Evolutionary conservation across 2,888 invertebrate species (phyloP).

Genomic region (Lamproptera curius): DNA sequence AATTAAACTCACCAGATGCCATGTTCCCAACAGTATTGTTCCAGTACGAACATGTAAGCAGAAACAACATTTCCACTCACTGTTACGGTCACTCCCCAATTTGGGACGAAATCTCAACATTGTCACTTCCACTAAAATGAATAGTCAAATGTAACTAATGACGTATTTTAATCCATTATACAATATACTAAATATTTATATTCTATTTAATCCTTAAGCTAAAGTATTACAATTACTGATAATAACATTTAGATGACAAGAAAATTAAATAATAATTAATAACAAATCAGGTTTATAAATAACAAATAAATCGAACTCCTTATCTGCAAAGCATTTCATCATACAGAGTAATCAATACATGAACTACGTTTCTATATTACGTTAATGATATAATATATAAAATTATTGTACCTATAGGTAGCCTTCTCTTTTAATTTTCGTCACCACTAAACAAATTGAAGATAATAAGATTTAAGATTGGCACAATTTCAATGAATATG

Average conservation of each 20-base stretch:
- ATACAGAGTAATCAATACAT: conserved; percentile 5
- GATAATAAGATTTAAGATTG: neutral
- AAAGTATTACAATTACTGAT: neutral
- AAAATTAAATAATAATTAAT: too few species aligned
- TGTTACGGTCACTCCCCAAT: conserved; percentile 81
- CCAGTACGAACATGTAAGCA: conserved; percentile 91
- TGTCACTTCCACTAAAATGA: conserved; percentile 24
- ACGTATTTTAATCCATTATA: neutral
- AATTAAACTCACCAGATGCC: conserved; percentile 90
- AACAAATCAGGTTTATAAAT: too few species aligned
- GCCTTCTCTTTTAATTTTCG: neutral
- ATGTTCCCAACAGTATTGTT: conserved; percentile 88
- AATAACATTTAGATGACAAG: too few species aligned
- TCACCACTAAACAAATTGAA: neutral
- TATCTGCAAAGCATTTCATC: conserved; percentile 1
- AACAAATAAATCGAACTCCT: neutral
- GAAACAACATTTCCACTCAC: conserved; percentile 89
- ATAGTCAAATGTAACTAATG: neutral
- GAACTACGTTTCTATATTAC: neutral
- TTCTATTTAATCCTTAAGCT: neutral
- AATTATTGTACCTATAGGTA: neutral
- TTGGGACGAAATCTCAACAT: conserved; percentile 82
- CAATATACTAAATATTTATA: neutral
- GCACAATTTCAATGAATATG: neutral
- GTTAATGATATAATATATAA: neutral